These are phyloP conservation scores for Riparia riparia DNA, from an alignment of 2,113 vertebrate species.

Conservation along the genomic window DNA sequence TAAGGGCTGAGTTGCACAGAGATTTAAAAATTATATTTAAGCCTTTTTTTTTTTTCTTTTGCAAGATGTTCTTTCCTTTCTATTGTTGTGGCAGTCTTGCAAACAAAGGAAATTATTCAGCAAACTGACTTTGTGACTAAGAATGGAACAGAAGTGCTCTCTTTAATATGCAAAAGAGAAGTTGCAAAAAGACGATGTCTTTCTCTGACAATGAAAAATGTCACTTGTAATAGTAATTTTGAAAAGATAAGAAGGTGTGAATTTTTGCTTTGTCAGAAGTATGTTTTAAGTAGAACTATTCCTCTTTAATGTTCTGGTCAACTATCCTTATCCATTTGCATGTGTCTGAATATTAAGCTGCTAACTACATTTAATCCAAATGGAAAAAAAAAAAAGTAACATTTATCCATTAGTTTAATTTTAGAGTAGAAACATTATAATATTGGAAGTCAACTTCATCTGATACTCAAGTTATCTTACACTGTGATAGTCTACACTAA, in stretches of 20 bases:
- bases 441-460: not conserved
- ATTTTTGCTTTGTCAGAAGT: slow-evolving; percentile 28
- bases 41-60: not conserved
- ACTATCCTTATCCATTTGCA: not conserved
- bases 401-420: not conserved
- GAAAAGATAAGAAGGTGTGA: not conserved
- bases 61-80: not conserved
- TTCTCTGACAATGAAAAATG: slow-evolving; percentile 9
- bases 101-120: slow-evolving; percentile 52
- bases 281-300: not conserved
- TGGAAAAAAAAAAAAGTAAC: not conserved
- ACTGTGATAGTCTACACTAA: not conserved
- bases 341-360: not conserved
- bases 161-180: slow-evolving; percentile 53
- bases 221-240: slow-evolving; percentile 42
- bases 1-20: not conserved
- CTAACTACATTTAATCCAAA: not conserved
- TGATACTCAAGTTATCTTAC: not conserved
- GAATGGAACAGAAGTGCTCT: slow-evolving; percentile 42
- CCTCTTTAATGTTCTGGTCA: slow-evolving; percentile 9
- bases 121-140: slow-evolving; percentile 42
- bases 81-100: not conserved
- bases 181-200: not conserved
- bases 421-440: not conserved
- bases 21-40: not conserved